Conservation (phyloP, 2,888 invertebrate species). For the Acleris laterana region DNA sequence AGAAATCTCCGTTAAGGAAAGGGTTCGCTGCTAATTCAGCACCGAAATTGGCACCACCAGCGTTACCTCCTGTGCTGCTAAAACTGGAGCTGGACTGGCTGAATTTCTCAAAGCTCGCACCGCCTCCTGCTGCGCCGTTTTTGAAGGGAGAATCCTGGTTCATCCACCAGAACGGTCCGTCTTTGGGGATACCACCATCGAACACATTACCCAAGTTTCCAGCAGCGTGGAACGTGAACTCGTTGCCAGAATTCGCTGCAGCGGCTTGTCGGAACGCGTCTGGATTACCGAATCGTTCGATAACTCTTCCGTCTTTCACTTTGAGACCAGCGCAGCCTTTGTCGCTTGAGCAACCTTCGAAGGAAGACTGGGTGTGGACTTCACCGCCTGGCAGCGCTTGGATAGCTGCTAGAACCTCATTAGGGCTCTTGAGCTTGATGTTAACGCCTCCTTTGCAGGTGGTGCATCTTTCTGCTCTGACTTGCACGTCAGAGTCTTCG, state of each 20-base stretch:
- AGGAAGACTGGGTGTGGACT: conserved; percentile 73
- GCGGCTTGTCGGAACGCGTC: conserved; percentile 70
- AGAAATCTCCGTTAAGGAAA: conserved; percentile 64
- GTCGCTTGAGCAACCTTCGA: conserved; percentile 71
- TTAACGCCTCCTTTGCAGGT: conserved; percentile 55
- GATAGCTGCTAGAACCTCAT: conserved; percentile 61
- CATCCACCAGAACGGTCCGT: conserved; percentile 86
- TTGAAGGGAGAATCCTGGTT: conserved; percentile 84
- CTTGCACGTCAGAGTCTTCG: conserved; percentile 61
- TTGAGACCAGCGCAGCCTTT: conserved; percentile 79
- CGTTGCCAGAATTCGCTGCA: conserved; percentile 58
- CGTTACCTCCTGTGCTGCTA: conserved; percentile 48
- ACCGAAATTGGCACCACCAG: conserved; percentile 45
- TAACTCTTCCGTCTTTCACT: conserved; percentile 72
- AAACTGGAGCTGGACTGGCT: conserved; percentile 66
- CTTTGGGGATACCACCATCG: conserved; percentile 58
- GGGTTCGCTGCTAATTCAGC: conserved; percentile 57
- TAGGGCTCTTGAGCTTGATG: conserved; percentile 58
- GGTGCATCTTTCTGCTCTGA: conserved; percentile 67
- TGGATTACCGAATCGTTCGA: conserved; percentile 70
- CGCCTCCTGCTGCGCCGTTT: conserved; percentile 61
- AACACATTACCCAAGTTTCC: conserved; percentile 58
- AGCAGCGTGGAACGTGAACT: conserved; percentile 71
- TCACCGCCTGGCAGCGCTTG: conserved; percentile 63
- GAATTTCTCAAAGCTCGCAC: conserved; percentile 65